Evolutionary conservation across 2,113 vertebrate species (phyloP), one percentile per base, ranked within the genome.

Genomic region (Boleophthalmus pectinirostris): DNA sequence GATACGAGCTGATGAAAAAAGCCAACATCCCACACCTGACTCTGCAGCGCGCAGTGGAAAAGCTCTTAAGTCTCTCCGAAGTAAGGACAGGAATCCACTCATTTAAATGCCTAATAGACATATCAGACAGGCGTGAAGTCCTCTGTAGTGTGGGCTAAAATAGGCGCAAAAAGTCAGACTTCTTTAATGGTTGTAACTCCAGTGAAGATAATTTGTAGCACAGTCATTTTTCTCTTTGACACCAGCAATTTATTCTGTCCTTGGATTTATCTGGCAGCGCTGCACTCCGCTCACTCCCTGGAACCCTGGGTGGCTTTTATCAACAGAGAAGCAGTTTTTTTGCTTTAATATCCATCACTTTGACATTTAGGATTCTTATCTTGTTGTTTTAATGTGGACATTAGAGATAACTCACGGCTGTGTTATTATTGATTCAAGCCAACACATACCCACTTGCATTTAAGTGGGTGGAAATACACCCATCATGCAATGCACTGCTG

Each of bases 171-270:
- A 72, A 46, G n/a, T 53, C 73, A 64, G 16, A 8, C 46, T 46
- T 67, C 49, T 63, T 71, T 25, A 82, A 78, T 80, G 21, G 53
- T 12, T 2, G 6, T 60, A 38, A 71, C 64, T 82, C 77, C 70
- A 47, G 73, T 73, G 70, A 15, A 85, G 68, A 83, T 81, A 16
- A 78, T 87, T 74, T 86, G 72, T 61, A 47, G 53, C 47, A 75
- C 13, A 70, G 57, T 84, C 77, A 75, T 82, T 83, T 88, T 75
- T 85, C 81, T 85, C 70, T 66, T 65, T 83, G 79, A 80, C 82
- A 82, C 38, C 58, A 71, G 70, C 64, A 16, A 82, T 87, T 84
- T 82, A 82, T 79, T 77, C 25, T 76, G 80, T 35, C 69, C 43
- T 54, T 64, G 70, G 66, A 60, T 81, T 66, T 51, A 70, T 68